Conservation (phyloP, 1,140 invertebrate species). For the Plectrocnemia conspersa region DNA sequence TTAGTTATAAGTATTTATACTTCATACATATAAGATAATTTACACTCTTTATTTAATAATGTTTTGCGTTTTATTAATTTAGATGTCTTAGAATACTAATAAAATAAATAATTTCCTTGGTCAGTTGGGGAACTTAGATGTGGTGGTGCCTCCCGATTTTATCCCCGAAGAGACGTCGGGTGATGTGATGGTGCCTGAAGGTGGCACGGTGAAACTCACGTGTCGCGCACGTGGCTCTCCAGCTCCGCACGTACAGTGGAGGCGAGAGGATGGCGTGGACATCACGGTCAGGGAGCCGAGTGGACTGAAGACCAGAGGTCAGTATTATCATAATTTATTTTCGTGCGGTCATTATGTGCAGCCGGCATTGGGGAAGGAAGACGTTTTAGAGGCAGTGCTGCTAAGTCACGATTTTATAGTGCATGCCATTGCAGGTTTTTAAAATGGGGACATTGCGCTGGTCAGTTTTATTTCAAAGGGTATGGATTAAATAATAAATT, state of each 20-base stretch:
- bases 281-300: conserved; percentile 69
- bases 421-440: too few relatives aligned
- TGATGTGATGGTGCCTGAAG: conserved; percentile 78
- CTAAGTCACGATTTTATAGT: too few relatives aligned
- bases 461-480: too few relatives aligned
- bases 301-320: conserved; percentile 61
- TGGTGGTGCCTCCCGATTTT: conserved; percentile 87
- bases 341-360: not conserved
- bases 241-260: conserved; percentile 79
- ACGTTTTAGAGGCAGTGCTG: too few relatives aligned
- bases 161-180: conserved; percentile 75
- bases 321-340: conserved; percentile 22
- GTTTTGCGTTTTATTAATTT: not conserved
- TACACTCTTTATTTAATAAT: not conserved
- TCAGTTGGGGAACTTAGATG: conserved; percentile 76
- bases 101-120: conserved; percentile 29
- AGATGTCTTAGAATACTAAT: not conserved
- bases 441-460: too few relatives aligned
- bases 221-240: conserved; percentile 79
- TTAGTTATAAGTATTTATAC: too few relatives aligned
- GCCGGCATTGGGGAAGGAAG: too few relatives aligned
- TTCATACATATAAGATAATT: not conserved
- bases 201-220: conserved; percentile 65
- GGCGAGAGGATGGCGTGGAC: conserved; percentile 75
- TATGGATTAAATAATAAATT: too few relatives aligned